Conservation (phyloP, 35 echinoderm and acorn worm genomes). For the Acanthaster planci region DNA sequence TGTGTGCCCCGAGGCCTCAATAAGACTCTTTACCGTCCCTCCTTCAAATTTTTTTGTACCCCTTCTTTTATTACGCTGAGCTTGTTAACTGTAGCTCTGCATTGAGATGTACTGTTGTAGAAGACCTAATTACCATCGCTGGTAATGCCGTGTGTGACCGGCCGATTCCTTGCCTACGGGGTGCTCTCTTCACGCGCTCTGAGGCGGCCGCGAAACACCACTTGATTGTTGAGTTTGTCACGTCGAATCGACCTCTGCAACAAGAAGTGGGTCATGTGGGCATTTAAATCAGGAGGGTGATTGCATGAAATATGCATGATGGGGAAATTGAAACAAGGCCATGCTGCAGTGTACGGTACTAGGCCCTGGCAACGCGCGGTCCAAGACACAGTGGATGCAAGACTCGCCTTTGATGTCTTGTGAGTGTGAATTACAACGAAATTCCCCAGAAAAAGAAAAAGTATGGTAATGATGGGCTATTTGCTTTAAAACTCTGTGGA, state of each 20-base stretch:
- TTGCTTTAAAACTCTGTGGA: slow-evolving; percentile 19
- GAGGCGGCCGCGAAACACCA: slow-evolving; percentile 1
- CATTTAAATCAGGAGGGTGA: slow-evolving; percentile 23
- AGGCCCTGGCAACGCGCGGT: not conserved
- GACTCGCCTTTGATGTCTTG: not conserved
- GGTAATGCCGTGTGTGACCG: not conserved
- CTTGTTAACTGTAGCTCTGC: not conserved
- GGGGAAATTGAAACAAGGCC: slow-evolving; percentile 8
- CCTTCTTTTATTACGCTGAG: not conserved
- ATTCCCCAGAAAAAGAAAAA: not conserved
- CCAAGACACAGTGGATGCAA: too few species aligned
- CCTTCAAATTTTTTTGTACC: too few species aligned
- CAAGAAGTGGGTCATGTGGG: slow-evolving; percentile 27
- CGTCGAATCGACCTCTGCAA: slow-evolving; percentile 4
- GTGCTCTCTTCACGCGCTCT: not conserved
- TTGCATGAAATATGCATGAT: slow-evolving; percentile 25
- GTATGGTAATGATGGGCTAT: not conserved
- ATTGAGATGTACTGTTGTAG: not conserved
- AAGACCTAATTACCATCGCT: slow-evolving; percentile 16
- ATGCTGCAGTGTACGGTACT: not conserved
- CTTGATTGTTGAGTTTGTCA: slow-evolving; percentile 33
- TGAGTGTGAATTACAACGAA: not conserved
- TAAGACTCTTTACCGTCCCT: not conserved
- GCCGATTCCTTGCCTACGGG: not conserved
- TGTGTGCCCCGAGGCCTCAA: slow-evolving; percentile 23